Base-by-base conservation (phyloP, 2,888 invertebrate genomes). In the Arctia plantaginis region DNA sequence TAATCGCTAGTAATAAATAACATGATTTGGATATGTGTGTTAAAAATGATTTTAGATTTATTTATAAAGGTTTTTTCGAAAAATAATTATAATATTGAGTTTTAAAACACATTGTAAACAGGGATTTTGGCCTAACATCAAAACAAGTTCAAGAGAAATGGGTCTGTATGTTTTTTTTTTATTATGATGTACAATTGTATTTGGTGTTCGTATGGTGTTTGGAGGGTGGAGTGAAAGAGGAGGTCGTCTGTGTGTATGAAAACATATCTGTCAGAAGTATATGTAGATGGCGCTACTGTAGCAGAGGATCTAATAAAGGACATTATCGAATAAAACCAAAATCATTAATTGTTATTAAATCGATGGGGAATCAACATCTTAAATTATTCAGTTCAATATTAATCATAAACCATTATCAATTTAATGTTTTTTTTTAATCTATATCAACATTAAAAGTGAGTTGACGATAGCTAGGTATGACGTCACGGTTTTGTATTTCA, bases 151-250 rank as follows among this genome's bases (percentile, higher is more conserved):
- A 7, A 51, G 23, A 51, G 4, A 23, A 30, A 59, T 62, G 13
- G 15, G 15, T 69, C 35, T 35, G 35, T 23, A 13, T 35, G 68
- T 55, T 33, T 51, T n/a, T 23, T 20, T 55, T 69, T 69, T 51
- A 20, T 39, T 33, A 35, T 68, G 33, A 35, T 44, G 23, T 47
- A 44, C 41, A 41, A 12, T 47, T 13, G 44, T 44, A 47, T 44
- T 44, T 41, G 15, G 20, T 39, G 41, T n/a, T 69, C 59, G 55
- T 59, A 27, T 59, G 39, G 55, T 69, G 69, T 69, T 27, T 62
- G 59, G 59, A 62, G 59, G 30, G 27, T 15, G n/a, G 59, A 62
- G 59, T 27, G 15, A 27, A 62, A 6, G 27, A 62, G 59, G n/a
- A n/a, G 27, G 6, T 2, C 18, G 27, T 15, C 6, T 62, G 15